Base-by-base conservation (phyloP, 2,113 vertebrate species). In the Protobothrops mucrosquamatus region DNA sequence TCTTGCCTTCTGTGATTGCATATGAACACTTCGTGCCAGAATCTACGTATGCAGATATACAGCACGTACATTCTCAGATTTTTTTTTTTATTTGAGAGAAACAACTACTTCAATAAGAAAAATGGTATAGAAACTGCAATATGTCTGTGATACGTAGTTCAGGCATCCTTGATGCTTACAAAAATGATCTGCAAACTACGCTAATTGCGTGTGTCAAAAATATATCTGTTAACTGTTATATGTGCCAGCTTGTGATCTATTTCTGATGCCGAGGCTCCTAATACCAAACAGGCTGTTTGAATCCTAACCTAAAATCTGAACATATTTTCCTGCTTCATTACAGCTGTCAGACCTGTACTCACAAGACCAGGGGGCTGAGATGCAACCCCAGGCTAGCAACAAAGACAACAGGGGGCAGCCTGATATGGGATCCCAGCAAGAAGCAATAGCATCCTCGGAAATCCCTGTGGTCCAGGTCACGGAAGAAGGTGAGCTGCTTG, bases 311-410 rank as follows among this genome's bases (percentile, higher is more conserved):
- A 46, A 43, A 46, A 74, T 24, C 87, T 90, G 23, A 90, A 93
- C 43, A 57, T 87, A 89, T 87, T 86, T 39, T 56, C 90, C 8
- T 64, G 74, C 81, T 93, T 54, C 85, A 54, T 93, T 93, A 43
- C 90, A 93, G 93, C 90, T 85, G 90, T 24, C 93, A 52, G 93
- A 93, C n/a, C 87, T 59, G 23, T 93, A 87, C 59, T 89, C 90
- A 3, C 64, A 54, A 46, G 54, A 89, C 6, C 85, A 43, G 15
- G 87, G n/a, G 46, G 69, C 29, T 48, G 54, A 91, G 87, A 93
- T 91, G 93, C 90, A 59, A 43, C 55, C 93, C 3, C 64, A 91
- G 64, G 64, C 64, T n/a, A n/a, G 46, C 54, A 64, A 87, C 43
- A 10, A 88, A 48, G 90, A 59, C 39, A 54, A 59, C 23, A 12